Percentiles rank a stretch among this genome's conserved stretches.
phyloP scores from a whole-genome alignment of 2,888 invertebrate genomes.

The Pachliopta kotzebuea region DNA sequence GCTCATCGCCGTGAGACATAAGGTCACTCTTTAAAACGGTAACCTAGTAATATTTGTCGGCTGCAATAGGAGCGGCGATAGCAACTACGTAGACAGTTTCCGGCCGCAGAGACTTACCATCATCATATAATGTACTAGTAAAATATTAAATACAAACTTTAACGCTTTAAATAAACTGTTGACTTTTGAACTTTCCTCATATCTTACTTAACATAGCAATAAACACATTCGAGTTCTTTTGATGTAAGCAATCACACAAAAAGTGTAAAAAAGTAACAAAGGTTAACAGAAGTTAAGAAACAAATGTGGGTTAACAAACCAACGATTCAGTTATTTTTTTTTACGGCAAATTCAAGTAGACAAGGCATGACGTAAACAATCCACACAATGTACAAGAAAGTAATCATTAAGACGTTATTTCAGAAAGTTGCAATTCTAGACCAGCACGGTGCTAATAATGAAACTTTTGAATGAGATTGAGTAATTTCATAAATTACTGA shows the following conservation, averaged over 20 bases:
- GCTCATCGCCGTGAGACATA: too few relatives aligned
- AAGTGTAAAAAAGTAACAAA: conserved; percentile 3
- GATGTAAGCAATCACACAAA: conserved; percentile 1
- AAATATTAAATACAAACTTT: background rate
- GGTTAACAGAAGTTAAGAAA: conserved; percentile 9
- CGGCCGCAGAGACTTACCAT: too few relatives aligned
- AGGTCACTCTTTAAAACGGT: too few relatives aligned
- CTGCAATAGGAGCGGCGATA: too few relatives aligned
- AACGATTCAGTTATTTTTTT: conserved; percentile 11
- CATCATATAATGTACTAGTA: too few relatives aligned
- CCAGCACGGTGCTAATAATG: conserved; percentile 11
- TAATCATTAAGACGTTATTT: conserved; percentile 13
- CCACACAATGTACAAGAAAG: conserved; percentile 7
- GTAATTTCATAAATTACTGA: conserved; percentile 26
- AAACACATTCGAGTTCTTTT: background rate
- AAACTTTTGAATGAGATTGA: conserved; percentile 28
- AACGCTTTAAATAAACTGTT: background rate
- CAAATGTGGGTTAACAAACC: conserved; percentile 21
- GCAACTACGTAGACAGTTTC: too few relatives aligned
- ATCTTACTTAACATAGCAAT: background rate
- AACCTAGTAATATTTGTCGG: too few relatives aligned
- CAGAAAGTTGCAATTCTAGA: conserved; percentile 13
- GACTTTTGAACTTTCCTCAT: background rate
- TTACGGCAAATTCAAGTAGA: conserved; percentile 13
- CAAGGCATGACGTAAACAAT: conserved; percentile 15